Evolutionary conservation across 1,140 invertebrate species (phyloP).

Genomic region (Philopotamus ludificatus): DNA sequence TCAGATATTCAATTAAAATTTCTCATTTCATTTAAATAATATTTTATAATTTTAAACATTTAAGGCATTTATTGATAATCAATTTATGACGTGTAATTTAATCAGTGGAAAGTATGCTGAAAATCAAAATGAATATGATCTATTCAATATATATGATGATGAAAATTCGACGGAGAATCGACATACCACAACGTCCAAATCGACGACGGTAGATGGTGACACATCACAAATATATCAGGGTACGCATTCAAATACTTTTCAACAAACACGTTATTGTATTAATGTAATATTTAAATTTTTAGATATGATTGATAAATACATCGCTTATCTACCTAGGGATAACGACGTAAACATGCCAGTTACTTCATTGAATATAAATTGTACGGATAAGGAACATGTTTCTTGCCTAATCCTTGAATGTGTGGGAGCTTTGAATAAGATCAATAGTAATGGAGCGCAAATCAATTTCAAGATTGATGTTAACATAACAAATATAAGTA

Average conservation of each 20-base stretch:
- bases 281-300: neutral
- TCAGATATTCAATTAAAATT: no score
- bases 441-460: neutral
- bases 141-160: no score
- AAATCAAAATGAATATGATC: no score
- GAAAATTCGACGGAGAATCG: neutral
- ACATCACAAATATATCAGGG: no score
- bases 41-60: neutral
- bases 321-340: neutral
- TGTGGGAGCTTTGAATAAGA: neutral
- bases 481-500: slow-evolving; percentile 5
- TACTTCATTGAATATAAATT: slow-evolving; percentile 4
- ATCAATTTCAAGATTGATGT: neutral
- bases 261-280: neutral
- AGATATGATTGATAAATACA: neutral
- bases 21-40: no score
- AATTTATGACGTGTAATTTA: slow-evolving; percentile 3
- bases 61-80: slow-evolving; percentile 1
- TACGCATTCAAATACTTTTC: neutral
- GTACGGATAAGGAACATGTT: neutral
- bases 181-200: neutral
- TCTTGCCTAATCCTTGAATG: slow-evolving; percentile 2
- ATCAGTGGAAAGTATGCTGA: neutral
- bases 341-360: neutral
- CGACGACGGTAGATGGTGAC: neutral